phyloP scores from a whole-genome alignment of 2,888 invertebrate genomes.

The Trichopoda pennipes region DNA sequence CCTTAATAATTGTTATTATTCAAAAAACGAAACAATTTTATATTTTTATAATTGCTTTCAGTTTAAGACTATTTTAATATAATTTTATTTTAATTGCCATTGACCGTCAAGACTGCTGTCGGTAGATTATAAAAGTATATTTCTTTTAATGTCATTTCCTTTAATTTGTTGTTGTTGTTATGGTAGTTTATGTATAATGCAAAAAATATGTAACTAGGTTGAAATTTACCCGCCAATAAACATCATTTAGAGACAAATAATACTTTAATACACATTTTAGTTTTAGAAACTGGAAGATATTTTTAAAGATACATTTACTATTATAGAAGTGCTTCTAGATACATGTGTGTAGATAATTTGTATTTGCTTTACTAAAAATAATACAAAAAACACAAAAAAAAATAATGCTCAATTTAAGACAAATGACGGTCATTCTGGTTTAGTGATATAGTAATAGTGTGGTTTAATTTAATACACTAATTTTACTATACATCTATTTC shows the following conservation, averaged over 20 bases:
- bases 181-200: background rate
- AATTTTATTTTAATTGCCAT: slow-evolving; percentile 64
- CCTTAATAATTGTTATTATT: background rate
- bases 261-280: slow-evolving; percentile 1
- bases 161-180: slow-evolving; percentile 33
- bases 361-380: slow-evolving; percentile 26
- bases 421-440: slow-evolving; percentile 66
- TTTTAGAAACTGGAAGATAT: slow-evolving; percentile 9
- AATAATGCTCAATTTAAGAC: slow-evolving; percentile 42
- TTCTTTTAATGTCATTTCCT: slow-evolving; percentile 64
- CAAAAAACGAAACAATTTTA: slow-evolving; percentile 21
- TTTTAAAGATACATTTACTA: slow-evolving; percentile 3
- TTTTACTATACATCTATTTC: slow-evolving; percentile 4
- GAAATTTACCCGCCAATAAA: slow-evolving; percentile 58
- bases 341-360: slow-evolving; percentile 5
- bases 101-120: slow-evolving; percentile 67
- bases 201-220: slow-evolving; percentile 60
- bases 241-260: slow-evolving; percentile 33
- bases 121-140: slow-evolving; percentile 56
- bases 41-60: slow-evolving; percentile 5
- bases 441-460: slow-evolving; percentile 32
- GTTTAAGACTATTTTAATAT: background rate
- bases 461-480: slow-evolving; percentile 48
- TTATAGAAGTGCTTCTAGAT: slow-evolving; percentile 1
- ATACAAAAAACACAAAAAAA: too few species aligned